Percentiles rank a stretch among this genome's conserved stretches.
These are phyloP conservation scores for Rhynchonycteris naso DNA, from an alignment of 2,797 vertebrate species.

Conservation along the genomic window DNA sequence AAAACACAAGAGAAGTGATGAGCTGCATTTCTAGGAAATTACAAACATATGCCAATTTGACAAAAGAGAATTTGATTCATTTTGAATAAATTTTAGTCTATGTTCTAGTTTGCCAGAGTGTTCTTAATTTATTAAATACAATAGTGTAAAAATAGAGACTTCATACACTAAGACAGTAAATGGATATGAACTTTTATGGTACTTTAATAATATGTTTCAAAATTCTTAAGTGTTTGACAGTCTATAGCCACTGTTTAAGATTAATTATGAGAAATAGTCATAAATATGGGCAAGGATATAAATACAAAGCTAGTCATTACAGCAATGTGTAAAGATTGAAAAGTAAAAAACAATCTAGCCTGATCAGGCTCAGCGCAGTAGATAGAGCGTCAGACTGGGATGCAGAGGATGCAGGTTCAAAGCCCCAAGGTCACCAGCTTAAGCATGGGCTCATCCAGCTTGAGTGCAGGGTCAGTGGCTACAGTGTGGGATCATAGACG, in stretches of 20 bases:
- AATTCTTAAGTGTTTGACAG: slow-evolving; percentile 34
- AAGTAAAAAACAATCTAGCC: neutral
- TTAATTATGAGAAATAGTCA: neutral
- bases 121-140: neutral
- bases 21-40: neutral
- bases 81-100: neutral
- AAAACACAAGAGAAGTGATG: neutral
- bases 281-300: neutral
- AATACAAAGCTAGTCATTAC: neutral
- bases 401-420: too few species aligned
- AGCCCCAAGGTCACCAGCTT: too few species aligned
- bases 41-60: neutral
- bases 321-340: neutral
- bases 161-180: neutral
- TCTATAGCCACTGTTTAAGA: neutral
- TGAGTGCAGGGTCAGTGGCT: too few species aligned
- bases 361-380: too few species aligned
- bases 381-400: too few species aligned
- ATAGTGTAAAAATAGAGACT: neutral
- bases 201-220: neutral
- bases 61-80: neutral
- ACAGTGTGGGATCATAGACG: too few species aligned
- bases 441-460: too few species aligned
- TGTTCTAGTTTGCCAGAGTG: neutral
- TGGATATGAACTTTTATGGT: neutral